Evolutionary conservation across 2,797 vertebrate species (phyloP), one percentile per base, ranked within the genome.

Genomic region (Characodon lateralis): DNA sequence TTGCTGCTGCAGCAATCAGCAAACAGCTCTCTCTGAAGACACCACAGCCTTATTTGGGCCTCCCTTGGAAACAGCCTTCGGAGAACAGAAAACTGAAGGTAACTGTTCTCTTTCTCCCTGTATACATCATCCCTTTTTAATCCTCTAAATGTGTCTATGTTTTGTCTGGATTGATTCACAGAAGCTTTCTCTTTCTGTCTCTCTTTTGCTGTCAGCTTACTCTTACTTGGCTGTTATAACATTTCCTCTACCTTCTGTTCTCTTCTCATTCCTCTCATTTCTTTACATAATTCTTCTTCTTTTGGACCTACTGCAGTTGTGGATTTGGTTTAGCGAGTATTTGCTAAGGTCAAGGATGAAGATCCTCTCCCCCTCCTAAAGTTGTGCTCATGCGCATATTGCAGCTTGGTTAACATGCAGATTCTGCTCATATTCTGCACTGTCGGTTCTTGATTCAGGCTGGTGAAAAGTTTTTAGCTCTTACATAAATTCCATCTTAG

Each of bases 81-180:
- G 97, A 92, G 97, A 96, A 84, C 94, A 97, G 80, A 98, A 97
- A 93, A 89, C 95, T 83, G 97, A 99, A 87, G 98, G 98, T 99
- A 96, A 78, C 46, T 50, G 4, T 50, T 41, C 46, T 74, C 24
- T 1, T 13, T 50, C 18, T 41, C 14, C 77, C 24, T 78, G 41
- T 77, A 14, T 69, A 14, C 39, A 26, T 66, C 7, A 12, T n/a
- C 77, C 14, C 58, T 10, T 66, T 50, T 55, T 6, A 71, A 10
- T 73, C 53, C 20, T 78, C 13, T 59, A 13, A 76, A 18, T 43
- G 18, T 61, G 13, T 59, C 28, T 76, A 39, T 79, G 24, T 74
- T 18, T 39, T 78, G 50, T 72, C 41, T 70, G 28, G 41, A 0
- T 74, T 55, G 35, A 51, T 51, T 83, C 22, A 74, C 53, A 55